Conservation (phyloP, 2,888 invertebrate genomes). For the Parascotia fuliginaria region DNA sequence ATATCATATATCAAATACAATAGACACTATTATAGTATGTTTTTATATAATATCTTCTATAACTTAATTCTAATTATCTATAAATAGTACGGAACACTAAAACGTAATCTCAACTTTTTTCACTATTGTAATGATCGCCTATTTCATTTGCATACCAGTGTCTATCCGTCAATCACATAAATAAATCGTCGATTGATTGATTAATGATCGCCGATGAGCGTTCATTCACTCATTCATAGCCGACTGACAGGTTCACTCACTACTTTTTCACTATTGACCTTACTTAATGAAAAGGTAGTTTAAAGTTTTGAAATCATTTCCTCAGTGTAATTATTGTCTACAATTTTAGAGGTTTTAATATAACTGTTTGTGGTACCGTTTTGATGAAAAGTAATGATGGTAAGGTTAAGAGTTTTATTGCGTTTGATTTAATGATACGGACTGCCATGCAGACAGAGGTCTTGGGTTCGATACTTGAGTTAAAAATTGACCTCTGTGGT, state of each 20-base stretch:
- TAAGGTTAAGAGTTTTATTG: no score
- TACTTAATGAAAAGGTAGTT: slow-evolving; percentile 28
- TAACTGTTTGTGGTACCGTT: neutral
- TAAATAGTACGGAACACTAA: slow-evolving; percentile 7
- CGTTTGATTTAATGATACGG: no score
- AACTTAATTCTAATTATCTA: no score
- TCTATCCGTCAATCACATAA: slow-evolving; percentile 80
- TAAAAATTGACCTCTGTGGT: no score
- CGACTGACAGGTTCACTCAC: slow-evolving; percentile 35
- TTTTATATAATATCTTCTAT: no score
- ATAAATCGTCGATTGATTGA: slow-evolving; percentile 71
- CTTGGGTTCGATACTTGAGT: no score
- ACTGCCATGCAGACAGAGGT: no score
- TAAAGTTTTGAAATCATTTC: slow-evolving; percentile 33
- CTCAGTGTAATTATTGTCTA: slow-evolving; percentile 29
- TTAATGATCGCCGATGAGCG: slow-evolving; percentile 65
- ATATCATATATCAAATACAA: no score
- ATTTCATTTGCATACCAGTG: slow-evolving; percentile 78
- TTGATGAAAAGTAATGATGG: no score
- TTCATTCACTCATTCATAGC: slow-evolving; percentile 60
- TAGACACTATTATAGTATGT: no score
- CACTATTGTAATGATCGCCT: slow-evolving; percentile 40
- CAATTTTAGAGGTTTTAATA: neutral
- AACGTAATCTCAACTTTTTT: slow-evolving; percentile 15
- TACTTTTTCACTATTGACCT: slow-evolving; percentile 36